Percentiles rank a stretch among this genome's conserved stretches.
phyloP scores from a whole-genome alignment of 2,113 vertebrate genomes.

The Mesocricetus auratus region DNA sequence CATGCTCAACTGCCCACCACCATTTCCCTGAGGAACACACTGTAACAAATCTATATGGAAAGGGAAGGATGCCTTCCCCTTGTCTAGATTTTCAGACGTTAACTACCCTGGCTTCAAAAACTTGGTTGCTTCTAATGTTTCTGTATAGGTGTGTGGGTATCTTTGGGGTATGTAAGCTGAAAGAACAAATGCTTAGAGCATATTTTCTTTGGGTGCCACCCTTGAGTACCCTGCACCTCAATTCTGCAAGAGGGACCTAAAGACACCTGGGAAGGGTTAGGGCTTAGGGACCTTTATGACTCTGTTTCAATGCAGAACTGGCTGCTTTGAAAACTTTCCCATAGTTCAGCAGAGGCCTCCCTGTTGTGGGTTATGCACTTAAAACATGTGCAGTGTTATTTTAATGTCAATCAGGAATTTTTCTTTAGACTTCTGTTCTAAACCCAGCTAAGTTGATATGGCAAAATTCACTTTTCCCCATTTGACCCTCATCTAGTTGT shows the following conservation, averaged over 20 bases:
- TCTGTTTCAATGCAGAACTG: background rate
- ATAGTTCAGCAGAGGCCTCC: background rate
- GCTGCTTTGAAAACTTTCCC: background rate
- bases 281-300: background rate
- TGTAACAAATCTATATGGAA: constrained; percentile 5
- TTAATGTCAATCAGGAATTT: background rate
- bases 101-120: constrained; percentile 4
- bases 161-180: background rate
- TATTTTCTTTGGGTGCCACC: constrained; percentile 37
- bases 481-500: background rate
- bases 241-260: background rate
- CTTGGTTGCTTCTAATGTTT: constrained; percentile 49
- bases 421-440: constrained; percentile 65
- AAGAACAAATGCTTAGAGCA: constrained; percentile 13
- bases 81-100: constrained; percentile 37
- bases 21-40: background rate
- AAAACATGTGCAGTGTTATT: constrained; percentile 14
- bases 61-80: background rate
- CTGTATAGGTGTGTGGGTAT: background rate
- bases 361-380: background rate
- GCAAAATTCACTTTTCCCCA: background rate
- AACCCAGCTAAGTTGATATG: constrained; percentile 1
- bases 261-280: background rate
- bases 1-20: background rate
- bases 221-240: background rate